phyloP scores from a whole-genome alignment of 1,140 invertebrate species.

The Archivesica marissinica region DNA sequence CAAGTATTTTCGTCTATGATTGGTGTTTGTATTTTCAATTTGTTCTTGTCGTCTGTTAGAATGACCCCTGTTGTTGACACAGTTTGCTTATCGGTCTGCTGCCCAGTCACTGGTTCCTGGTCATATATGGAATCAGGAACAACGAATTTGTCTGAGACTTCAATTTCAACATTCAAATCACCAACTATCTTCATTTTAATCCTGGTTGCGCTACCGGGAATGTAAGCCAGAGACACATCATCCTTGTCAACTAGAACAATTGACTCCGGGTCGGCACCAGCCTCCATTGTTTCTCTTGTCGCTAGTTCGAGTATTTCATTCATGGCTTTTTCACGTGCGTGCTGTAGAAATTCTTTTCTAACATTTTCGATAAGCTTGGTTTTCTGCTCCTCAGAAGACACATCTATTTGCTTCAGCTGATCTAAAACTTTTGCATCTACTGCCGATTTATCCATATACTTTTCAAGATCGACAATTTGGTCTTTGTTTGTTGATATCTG shows the following conservation, averaged over 20 bases:
- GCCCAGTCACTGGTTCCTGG: not conserved
- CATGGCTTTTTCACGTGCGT: conserved; percentile 68
- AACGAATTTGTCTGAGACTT: conserved; percentile 8
- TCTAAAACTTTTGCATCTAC: conserved; percentile 29
- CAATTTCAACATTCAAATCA: conserved; percentile 54
- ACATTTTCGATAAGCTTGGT: conserved; percentile 32
- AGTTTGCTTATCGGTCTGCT: conserved; percentile 52
- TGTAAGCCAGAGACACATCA: conserved; percentile 73
- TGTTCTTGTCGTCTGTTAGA: conserved; percentile 15
- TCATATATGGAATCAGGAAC: conserved; percentile 50
- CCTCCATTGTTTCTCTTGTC: conserved; percentile 51
- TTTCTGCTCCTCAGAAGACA: conserved; percentile 12
- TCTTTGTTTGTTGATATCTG: conserved; percentile 76
- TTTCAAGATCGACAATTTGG: conserved; percentile 66
- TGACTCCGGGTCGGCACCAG: conserved; percentile 69
- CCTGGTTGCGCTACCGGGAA: conserved; percentile 74
- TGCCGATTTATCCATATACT: conserved; percentile 54
- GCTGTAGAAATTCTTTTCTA: conserved; percentile 64
- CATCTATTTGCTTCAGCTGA: not conserved
- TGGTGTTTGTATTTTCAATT: conserved; percentile 50
- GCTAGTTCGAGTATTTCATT: conserved; percentile 56
- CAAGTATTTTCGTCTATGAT: conserved; percentile 66
- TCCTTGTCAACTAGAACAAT: conserved; percentile 70
- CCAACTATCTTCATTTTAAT: conserved; percentile 75
- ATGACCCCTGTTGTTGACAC: conserved; percentile 52